phyloP scores from a whole-genome alignment of 2,113 vertebrate genomes.

The Oreochromis niloticus region DNA sequence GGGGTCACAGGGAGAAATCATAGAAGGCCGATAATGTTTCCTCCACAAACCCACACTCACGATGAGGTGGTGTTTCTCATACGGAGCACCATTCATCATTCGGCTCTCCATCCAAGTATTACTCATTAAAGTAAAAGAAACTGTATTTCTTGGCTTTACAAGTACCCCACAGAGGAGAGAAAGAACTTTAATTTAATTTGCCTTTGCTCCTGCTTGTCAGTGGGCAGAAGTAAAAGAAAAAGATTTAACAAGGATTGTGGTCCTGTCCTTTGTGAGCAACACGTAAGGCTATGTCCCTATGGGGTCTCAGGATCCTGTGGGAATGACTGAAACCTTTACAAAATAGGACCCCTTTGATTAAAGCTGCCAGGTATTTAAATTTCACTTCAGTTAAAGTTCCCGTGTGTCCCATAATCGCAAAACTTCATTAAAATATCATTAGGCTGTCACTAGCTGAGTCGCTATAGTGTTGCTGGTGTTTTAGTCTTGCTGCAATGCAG shows the following conservation, averaged over 20 bases:
- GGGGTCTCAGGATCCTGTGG: background rate
- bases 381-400: background rate
- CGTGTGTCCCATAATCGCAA: background rate
- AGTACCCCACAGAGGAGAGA: background rate
- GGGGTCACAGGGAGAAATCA: background rate
- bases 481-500: background rate
- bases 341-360: background rate
- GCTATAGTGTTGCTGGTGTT: background rate
- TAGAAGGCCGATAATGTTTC: background rate
- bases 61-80: background rate
- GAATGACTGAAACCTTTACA: background rate
- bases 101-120: background rate
- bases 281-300: background rate
- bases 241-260: background rate
- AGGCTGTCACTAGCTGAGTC: background rate
- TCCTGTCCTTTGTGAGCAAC: background rate
- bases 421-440: background rate
- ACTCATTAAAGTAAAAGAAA: constrained; percentile 1
- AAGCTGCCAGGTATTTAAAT: background rate
- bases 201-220: background rate
- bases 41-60: background rate
- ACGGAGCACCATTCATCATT: constrained; percentile 5
- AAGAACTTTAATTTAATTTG: constrained; percentile 15
- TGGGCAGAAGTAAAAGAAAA: background rate
- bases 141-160: background rate